Evolutionary conservation across 2,113 vertebrate genomes (phyloP).

Genomic region (Hystrix cristata): DNA sequence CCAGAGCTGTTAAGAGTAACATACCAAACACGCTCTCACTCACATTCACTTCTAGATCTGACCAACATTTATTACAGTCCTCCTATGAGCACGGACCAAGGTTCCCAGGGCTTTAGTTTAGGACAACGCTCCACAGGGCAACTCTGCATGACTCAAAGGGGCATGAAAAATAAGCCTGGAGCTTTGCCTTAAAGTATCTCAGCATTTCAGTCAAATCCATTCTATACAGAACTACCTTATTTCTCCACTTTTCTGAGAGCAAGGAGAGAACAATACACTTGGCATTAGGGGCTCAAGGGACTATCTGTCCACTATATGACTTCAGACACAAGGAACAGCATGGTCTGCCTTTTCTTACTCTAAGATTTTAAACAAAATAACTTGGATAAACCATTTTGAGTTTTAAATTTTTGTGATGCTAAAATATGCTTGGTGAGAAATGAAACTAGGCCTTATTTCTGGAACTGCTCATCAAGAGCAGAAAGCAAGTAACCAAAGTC

Average conservation of each 20-base stretch:
- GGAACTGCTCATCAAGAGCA: background rate
- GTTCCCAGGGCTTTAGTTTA: background rate
- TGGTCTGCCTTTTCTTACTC: background rate
- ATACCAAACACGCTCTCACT: background rate
- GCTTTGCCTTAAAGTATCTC: conserved; percentile 17
- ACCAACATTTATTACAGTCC: background rate
- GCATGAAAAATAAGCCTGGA: background rate
- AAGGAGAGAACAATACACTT: background rate
- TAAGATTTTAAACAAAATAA: background rate
- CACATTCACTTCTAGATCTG: background rate
- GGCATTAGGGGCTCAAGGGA: background rate
- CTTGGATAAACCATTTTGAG: background rate
- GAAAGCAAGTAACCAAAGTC: background rate
- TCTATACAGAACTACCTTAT: background rate
- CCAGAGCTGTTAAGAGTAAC: background rate
- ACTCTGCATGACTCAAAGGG: background rate
- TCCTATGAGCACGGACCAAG: background rate
- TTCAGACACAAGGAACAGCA: background rate
- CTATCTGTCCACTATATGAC: background rate
- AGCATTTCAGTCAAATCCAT: background rate
- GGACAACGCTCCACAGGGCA: background rate
- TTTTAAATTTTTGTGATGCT: background rate
- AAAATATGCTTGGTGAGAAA: background rate
- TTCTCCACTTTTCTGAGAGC: background rate
- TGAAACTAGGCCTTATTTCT: background rate